Evolutionary conservation across 2,888 invertebrate species (phyloP), one percentile per base, ranked within the genome.

Genomic region (Nomada fucata): DNA sequence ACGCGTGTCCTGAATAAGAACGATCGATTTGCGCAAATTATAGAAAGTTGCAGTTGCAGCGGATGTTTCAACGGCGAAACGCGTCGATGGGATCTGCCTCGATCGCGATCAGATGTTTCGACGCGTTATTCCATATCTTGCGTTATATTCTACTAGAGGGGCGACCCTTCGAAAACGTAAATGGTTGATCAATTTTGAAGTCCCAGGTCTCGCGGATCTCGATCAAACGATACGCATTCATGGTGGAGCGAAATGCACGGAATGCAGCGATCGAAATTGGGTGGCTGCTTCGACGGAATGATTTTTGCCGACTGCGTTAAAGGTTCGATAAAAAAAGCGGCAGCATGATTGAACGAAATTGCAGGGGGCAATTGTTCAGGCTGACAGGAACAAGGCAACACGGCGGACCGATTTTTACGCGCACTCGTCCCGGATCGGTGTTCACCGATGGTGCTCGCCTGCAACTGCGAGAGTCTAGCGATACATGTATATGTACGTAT

Each of bases 1-100:
- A 86, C 68, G 82, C 91, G 89, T 89, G 92, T 80, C 82, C 83
- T 78, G 92, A 91, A 91, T 91, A 90, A 90, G 89, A 89, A 87
- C 79, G 75, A 82, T 73, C 86, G 85, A 90, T 90, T 91, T 89
- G 81, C 87, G 86, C 87, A 88, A 89, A 91, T 91, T 88, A 90
- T 65, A 77, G 67, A 68, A 79, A 86, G 70, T 59, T 67, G 18
- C 13, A 26, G 64, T 72, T 57, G 61, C 47, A 55, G 26, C 10
- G 26, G 55, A 57, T 20, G 20, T 42, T 50, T 42, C 59, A 23
- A 64, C 42, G 2, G 29, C 20, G 29, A 61, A 20, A 59, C 55
- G 36, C 20, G 47, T 15, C 50, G 44, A 55, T 10, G 20, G 55
- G 29, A 57, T 23, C 65, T 4, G 11, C 18, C 20, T 42, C 52